Evolutionary conservation across 2,888 invertebrate genomes (phyloP).

Genomic region (Heliconius sara): DNA sequence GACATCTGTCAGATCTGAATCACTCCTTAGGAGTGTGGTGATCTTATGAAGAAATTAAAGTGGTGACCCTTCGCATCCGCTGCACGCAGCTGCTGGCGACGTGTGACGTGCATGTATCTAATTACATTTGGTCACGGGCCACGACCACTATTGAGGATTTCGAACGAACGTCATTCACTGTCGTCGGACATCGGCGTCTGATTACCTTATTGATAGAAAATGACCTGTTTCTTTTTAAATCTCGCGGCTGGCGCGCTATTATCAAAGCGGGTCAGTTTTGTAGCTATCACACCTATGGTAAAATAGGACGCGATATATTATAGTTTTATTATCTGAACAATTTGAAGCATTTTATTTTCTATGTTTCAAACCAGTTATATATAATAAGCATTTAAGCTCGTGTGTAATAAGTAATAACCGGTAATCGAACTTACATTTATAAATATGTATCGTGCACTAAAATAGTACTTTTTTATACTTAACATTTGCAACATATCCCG

Average conservation of each 20-base stretch:
- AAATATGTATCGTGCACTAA: background rate
- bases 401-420: slow-evolving; percentile 1
- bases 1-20: slow-evolving; percentile 83
- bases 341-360: background rate
- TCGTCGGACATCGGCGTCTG: slow-evolving; percentile 43
- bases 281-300: slow-evolving; percentile 29
- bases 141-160: slow-evolving; percentile 37
- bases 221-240: slow-evolving; percentile 49
- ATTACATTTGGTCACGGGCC: slow-evolving; percentile 64
- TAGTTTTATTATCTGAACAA: slow-evolving; percentile 9
- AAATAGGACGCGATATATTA: slow-evolving; percentile 32
- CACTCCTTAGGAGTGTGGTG: slow-evolving; percentile 74
- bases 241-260: slow-evolving; percentile 36
- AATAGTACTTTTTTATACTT: slow-evolving; percentile 1
- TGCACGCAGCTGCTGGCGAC: slow-evolving; percentile 70
- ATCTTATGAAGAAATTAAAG: slow-evolving; percentile 75
- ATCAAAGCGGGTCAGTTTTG: slow-evolving; percentile 43
- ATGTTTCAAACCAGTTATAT: background rate
- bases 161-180: slow-evolving; percentile 36
- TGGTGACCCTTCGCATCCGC: slow-evolving; percentile 80
- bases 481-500: slow-evolving; percentile 49
- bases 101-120: slow-evolving; percentile 67
- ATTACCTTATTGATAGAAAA: slow-evolving; percentile 49
- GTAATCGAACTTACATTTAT: slow-evolving; percentile 14
- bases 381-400: background rate